Conservation (phyloP, 2,888 invertebrate species). For the Tetropium fuscum region DNA sequence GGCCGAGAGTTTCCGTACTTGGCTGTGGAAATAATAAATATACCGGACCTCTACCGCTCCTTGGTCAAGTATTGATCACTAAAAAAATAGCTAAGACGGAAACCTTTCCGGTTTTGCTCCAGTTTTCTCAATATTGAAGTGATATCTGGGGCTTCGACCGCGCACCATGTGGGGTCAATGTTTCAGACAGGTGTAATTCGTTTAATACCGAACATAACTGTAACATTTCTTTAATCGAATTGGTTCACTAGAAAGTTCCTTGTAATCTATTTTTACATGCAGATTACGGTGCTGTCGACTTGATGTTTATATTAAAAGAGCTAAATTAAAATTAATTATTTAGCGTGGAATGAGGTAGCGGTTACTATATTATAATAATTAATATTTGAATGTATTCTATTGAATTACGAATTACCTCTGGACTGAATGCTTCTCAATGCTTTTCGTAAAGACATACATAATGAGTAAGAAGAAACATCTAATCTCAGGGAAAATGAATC, state of each 20-base stretch:
- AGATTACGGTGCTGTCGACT: conserved; percentile 5
- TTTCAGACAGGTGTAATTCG: conserved; percentile 10
- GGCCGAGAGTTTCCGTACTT: too few relatives aligned
- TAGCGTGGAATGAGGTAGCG: too few relatives aligned
- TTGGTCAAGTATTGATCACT: not conserved
- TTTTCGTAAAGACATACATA: too few relatives aligned
- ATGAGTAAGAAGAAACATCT: too few relatives aligned
- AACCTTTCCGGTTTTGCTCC: conserved; percentile 3
- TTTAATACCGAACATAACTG: conserved; percentile 3
- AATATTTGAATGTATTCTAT: too few relatives aligned
- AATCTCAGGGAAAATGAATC: too few relatives aligned
- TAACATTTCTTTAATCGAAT: conserved; percentile 7
- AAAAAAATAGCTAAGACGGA: not conserved
- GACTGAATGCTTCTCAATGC: too few relatives aligned
- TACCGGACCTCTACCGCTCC: conserved; percentile 9
- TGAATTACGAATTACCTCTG: too few relatives aligned
- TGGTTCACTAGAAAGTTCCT: conserved; percentile 10
- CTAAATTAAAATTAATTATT: too few relatives aligned
- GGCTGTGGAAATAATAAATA: too few relatives aligned
- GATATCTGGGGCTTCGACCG: not conserved
- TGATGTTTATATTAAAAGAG: not conserved
- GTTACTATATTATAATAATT: too few relatives aligned
- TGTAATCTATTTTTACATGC: conserved; percentile 2
- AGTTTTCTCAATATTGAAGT: not conserved
- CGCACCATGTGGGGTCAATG: conserved; percentile 1